Conservation (phyloP, 2,797 vertebrate genomes). For the Hirundo rustica region DNA sequence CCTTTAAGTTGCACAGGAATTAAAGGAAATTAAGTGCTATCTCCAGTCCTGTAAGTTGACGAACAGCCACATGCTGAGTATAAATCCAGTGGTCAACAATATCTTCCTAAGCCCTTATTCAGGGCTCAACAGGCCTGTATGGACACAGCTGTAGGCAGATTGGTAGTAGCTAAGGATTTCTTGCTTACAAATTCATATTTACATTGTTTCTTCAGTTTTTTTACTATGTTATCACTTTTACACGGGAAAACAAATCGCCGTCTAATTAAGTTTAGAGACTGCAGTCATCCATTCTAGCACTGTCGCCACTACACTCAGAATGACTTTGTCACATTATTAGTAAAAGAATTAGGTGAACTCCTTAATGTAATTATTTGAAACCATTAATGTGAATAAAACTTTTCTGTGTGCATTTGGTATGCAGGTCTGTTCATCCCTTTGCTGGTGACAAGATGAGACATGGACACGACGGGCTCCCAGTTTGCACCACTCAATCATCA, state of each 20-base stretch:
- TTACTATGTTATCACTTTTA: not conserved
- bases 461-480: fast-evolving
- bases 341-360: not conserved
- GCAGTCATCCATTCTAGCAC: not conserved
- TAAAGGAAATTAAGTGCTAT: not conserved
- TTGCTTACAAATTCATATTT: not conserved
- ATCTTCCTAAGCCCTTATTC: not conserved
- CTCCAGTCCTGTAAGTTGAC: not conserved
- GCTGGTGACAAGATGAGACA: not conserved
- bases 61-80: not conserved
- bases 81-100: not conserved
- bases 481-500: not conserved
- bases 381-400: not conserved
- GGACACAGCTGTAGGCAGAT: not conserved
- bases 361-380: not conserved
- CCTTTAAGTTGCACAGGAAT: not conserved
- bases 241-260: not conserved
- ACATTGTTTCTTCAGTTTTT: not conserved
- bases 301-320: not conserved
- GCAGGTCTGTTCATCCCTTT: not conserved
- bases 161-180: not conserved
- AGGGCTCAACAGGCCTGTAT: not conserved
- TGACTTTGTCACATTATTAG: not conserved
- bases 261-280: not conserved
- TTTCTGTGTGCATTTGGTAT: not conserved